Conservation (phyloP, 1,140 invertebrate species). For the Drosophila yakuba region DNA sequence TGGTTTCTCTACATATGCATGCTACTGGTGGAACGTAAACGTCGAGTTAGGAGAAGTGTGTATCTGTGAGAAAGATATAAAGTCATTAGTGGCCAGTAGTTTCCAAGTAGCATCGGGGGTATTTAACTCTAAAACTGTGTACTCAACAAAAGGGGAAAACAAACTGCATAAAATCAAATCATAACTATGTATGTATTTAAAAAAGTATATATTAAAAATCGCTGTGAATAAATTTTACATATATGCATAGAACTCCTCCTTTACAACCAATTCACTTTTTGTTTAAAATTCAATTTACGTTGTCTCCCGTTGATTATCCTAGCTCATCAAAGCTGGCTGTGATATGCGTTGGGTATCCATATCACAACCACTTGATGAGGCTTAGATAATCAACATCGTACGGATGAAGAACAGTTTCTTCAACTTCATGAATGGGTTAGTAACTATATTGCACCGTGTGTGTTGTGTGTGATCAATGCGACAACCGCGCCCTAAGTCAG, state of each 20-base stretch:
- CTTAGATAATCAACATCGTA: constrained; percentile 84
- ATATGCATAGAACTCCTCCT: not conserved
- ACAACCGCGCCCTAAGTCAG: not conserved
- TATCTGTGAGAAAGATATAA: constrained; percentile 70
- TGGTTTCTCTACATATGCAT: constrained; percentile 21
- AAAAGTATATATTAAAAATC: constrained; percentile 13
- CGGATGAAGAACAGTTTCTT: constrained; percentile 15
- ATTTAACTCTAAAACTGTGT: constrained; percentile 24
- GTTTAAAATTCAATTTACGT: constrained; percentile 46
- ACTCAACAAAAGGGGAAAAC: constrained; percentile 31
- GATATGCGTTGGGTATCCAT: constrained; percentile 91
- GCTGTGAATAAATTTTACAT: constrained; percentile 23
- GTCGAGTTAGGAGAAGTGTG: constrained; percentile 48
- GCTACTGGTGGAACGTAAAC: constrained; percentile 56
- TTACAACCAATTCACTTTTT: constrained; percentile 59
- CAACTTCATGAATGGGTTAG: constrained; percentile 16
- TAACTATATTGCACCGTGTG: constrained; percentile 2
- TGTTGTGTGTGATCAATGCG: constrained; percentile 5
- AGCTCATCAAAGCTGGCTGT: constrained; percentile 97
- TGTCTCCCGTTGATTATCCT: constrained; percentile 84
- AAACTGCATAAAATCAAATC: constrained; percentile 45
- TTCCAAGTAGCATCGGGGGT: not conserved
- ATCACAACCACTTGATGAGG: constrained; percentile 92
- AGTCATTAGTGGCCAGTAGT: constrained; percentile 43
- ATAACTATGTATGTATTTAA: constrained; percentile 31